phyloP scores from a whole-genome alignment of 2,888 invertebrate genomes.

The Malthinus seriepunctatus region DNA sequence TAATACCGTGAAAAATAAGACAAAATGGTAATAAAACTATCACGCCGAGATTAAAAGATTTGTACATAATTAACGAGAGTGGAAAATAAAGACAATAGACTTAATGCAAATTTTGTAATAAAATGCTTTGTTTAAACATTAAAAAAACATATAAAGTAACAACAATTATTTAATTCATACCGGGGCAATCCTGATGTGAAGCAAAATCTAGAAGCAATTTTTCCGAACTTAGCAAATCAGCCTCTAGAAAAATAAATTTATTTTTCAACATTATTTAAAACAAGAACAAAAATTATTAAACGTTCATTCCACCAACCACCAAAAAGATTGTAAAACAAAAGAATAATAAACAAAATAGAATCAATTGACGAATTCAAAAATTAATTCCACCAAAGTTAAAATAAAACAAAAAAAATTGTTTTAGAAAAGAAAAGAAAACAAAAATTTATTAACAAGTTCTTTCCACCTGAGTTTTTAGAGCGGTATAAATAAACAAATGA shows the following conservation, averaged over 20 bases:
- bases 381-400: no score
- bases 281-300: no score
- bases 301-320: no score
- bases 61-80: conserved; percentile 20
- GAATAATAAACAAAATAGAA: no score
- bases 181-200: conserved; percentile 54
- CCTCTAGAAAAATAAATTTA: conserved; percentile 39
- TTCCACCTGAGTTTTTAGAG: background rate
- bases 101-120: conserved; percentile 24
- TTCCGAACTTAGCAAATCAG: conserved; percentile 44
- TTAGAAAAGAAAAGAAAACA: background rate
- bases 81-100: conserved; percentile 15
- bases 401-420: no score
- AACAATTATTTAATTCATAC: conserved; percentile 47
- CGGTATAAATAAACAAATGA: background rate
- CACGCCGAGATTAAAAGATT: conserved; percentile 20
- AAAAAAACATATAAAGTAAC: conserved; percentile 13
- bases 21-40: conserved; percentile 20
- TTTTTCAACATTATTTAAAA: background rate
- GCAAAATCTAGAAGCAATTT: conserved; percentile 57
- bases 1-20: conserved; percentile 5
- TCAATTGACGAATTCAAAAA: no score
- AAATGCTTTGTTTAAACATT: conserved; percentile 9
- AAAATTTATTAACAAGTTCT: background rate
- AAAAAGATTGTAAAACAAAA: no score